A percentile compares a stretch with the other conserved stretches of the same genome.
phyloP scores from a whole-genome alignment of 2,888 invertebrate genomes.

The Lithophane socia region DNA sequence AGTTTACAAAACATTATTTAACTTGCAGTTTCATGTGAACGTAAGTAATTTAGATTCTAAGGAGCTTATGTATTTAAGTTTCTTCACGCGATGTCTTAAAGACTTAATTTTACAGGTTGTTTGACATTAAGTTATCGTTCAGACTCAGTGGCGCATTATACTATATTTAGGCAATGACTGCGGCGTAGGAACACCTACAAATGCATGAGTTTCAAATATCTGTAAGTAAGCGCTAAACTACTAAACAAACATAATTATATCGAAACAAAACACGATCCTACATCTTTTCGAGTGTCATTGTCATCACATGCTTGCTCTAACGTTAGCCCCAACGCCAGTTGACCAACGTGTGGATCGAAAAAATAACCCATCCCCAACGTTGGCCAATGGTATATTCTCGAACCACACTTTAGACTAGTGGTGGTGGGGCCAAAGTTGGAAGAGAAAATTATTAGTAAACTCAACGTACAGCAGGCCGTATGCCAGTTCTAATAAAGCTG shows the following conservation, averaged over 20 bases:
- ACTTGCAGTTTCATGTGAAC: constrained; percentile 32
- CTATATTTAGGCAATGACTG: neutral
- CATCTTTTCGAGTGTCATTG: neutral
- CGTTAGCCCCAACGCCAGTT: too few species aligned
- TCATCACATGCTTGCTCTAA: neutral
- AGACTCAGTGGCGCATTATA: constrained; percentile 3
- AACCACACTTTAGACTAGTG: too few species aligned
- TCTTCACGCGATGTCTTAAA: constrained; percentile 30
- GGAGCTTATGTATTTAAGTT: constrained; percentile 39
- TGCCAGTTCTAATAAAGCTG: neutral
- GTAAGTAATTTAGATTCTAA: constrained; percentile 49
- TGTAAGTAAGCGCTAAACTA: neutral
- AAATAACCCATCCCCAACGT: too few species aligned
- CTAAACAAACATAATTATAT: too few species aligned
- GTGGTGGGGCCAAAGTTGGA: too few species aligned
- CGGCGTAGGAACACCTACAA: neutral
- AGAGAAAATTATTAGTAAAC: neutral
- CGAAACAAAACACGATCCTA: neutral
- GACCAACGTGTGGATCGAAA: too few species aligned
- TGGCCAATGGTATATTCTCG: too few species aligned
- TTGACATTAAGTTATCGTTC: constrained; percentile 9
- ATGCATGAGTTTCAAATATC: too few species aligned
- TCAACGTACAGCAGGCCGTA: neutral
- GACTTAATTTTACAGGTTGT: constrained; percentile 46
- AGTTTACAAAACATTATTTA: constrained; percentile 25